Base-by-base conservation (phyloP, 1,140 invertebrate genomes). In the Musca domestica region DNA sequence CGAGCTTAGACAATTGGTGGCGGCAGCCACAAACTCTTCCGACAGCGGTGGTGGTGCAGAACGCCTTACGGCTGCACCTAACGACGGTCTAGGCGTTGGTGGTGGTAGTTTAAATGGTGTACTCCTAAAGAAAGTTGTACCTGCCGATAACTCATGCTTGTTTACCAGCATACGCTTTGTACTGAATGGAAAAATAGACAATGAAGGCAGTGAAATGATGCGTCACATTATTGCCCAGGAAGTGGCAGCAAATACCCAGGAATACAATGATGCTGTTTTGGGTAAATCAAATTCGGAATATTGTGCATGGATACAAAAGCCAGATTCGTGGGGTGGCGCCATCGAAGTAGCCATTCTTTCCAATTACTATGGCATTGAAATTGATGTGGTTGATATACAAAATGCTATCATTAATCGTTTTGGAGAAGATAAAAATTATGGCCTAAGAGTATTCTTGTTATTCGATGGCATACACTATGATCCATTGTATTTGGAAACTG, bases 401-500 rank as follows among this genome's bases (percentile, higher is more conserved):
- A 94, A 94, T 83, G 89, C 89, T 27, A 90, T 93, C 68, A 92
- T 98, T 34, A 95, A 96, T 80, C 88, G 92, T 74, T 98, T 98
- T 84, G 96, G 96, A 5, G 95, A 98, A 83, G 94, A 97, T 83
- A 89, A 92, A 76, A 88, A 91, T 74, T 98, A 95, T 77, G 83
- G 88, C 19, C 84, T 92, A 56, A 83, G 95, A 76, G 92, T 96
- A 12, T 93, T 98, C 77, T 84, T 98, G 2, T 87, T 98, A 56
- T 98, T 98, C 81, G 95, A 98, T 84, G 96, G 96, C 20, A 94
- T 98, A 68, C 96, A 98, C 84, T 98, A 98, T 81, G 96, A 98
- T 83, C 93, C 95, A 1, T 82, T 98, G 1, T 92, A 95, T 76
- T 85, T 96, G 78, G 95, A 98, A 84, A 87, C 88, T 0, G 75